These are phyloP conservation scores for Lampris incognitus DNA, from an alignment of 2,113 vertebrate species.

Conservation along the genomic window DNA sequence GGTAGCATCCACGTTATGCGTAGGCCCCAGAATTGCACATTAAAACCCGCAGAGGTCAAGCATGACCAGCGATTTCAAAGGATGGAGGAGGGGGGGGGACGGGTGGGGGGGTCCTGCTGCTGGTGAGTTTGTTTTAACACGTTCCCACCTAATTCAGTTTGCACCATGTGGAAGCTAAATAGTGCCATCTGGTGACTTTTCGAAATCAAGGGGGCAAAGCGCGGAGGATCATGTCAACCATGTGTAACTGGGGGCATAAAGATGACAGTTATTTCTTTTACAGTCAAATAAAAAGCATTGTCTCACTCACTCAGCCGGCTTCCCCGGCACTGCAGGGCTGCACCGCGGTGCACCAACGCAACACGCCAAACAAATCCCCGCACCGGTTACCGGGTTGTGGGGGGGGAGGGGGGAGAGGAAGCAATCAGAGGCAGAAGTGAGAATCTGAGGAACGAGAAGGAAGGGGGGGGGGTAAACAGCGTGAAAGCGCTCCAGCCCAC, in stretches of 20 bases:
- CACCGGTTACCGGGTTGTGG: conserved; percentile 5
- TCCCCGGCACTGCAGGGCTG: too few species aligned
- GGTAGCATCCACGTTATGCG: conserved; percentile 10
- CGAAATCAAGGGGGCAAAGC: conserved; percentile 45
- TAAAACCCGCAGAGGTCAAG: conserved; percentile 53
- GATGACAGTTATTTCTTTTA: conserved; percentile 19
- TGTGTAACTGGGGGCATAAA: conserved; percentile 12
- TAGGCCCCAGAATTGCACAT: conserved; percentile 3
- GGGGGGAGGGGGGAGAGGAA: conserved; percentile 6
- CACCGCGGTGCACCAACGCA: too few species aligned
- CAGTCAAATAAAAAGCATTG: conserved; percentile 20
- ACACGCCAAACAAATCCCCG: background rate
- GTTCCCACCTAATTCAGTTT: conserved; percentile 41
- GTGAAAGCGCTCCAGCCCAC: conserved; percentile 34
- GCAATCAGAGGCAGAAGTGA: conserved; percentile 49
- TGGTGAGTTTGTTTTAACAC: conserved; percentile 43
- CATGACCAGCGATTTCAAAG: conserved; percentile 50
- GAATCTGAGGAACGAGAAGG: conserved; percentile 40
- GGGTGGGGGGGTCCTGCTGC: background rate
- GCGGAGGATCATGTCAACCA: conserved; percentile 40
- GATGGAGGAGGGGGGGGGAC: conserved; percentile 5
- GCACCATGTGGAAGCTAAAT: conserved; percentile 74
- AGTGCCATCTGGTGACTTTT: conserved; percentile 80
- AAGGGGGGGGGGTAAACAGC: conserved; percentile 33
- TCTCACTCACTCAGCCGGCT: background rate